Percentiles rank a stretch among this genome's conserved stretches.
These are phyloP conservation scores for Lithophane ornitopus DNA, from an alignment of 2,888 invertebrate genomes.

Conservation along the genomic window DNA sequence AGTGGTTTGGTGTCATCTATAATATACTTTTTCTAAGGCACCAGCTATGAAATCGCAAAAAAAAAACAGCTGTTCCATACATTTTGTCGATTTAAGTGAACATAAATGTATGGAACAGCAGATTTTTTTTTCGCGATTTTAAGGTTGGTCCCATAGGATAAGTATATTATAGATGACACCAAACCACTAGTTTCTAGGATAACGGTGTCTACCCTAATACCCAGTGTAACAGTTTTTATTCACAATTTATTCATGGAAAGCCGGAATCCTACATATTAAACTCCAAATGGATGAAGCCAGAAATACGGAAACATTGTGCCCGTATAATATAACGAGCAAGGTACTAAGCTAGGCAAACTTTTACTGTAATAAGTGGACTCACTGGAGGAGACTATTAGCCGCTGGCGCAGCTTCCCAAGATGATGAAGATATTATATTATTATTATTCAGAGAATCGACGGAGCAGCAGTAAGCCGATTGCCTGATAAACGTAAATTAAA, in stretches of 20 bases:
- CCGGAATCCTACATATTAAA: slow-evolving; percentile 9
- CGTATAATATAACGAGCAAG: slow-evolving; percentile 9
- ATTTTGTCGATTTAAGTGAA: too few species aligned
- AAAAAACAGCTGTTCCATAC: too few species aligned
- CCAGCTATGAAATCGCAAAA: too few species aligned
- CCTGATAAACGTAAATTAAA: slow-evolving; percentile 55
- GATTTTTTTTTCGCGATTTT: too few species aligned
- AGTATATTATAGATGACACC: too few species aligned
- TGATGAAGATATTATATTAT: slow-evolving; percentile 51
- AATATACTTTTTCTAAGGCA: too few species aligned
- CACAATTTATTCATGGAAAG: slow-evolving; percentile 1
- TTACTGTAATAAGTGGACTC: slow-evolving; percentile 34
- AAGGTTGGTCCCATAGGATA: too few species aligned
- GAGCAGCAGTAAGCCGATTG: slow-evolving; percentile 58
- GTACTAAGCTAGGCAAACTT: slow-evolving; percentile 27
- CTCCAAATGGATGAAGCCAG: slow-evolving; percentile 8
- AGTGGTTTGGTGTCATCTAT: too few species aligned
- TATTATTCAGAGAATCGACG: slow-evolving; percentile 55
- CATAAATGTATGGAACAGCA: too few species aligned
- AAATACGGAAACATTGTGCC: background rate
- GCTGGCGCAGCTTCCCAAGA: slow-evolving; percentile 33
- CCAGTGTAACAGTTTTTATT: slow-evolving; percentile 3
- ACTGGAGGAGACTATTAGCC: slow-evolving; percentile 33
- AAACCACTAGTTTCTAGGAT: too few species aligned
- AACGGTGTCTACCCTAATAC: too few species aligned